Evolutionary conservation across 2,113 vertebrate genomes (phyloP), one percentile per base, ranked within the genome.

Genomic region (Pollachius pollachius): DNA sequence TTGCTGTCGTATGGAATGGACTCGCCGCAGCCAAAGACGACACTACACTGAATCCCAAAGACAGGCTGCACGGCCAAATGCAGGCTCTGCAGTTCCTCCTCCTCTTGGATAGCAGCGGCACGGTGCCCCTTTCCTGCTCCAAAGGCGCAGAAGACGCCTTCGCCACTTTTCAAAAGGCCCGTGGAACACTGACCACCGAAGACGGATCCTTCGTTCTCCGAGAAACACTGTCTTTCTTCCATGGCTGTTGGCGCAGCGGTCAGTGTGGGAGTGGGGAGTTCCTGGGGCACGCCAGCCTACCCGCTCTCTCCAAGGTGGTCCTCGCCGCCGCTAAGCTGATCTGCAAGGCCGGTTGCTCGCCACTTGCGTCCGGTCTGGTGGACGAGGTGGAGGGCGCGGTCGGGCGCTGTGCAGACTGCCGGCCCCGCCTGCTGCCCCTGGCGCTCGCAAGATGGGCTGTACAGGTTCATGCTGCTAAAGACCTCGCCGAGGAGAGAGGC

Each of bases 71-170:
- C 0, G 78, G 75, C 23, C 86, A 94, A n/a, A 69, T 96, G 62
- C 90, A 89, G 74, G 92, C 96, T 21, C 81, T 95, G 65, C 87
- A 88, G 21, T 97, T 97, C 76, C 89, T 95, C 11, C 81, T 94
- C 64, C 82, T 98, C 70, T 73, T 94, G 78, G 92, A 93, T 57
- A 71, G 82, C 16, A 86, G 79, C 52, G 70, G 21, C 15, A 2
- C 15, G 5, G 0, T 1, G 1, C 15, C 18, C 7, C 0, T 78
- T 67, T 3, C 83, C 16, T 41, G 87, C 75, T 86, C 74, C 71
- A 79, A 94, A 92, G 88, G 94, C 27, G 75, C 87, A 0, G 90
- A 91, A 0, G 90, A 94, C 0, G 79, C 87, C 0, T n/a, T 93
- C 1, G 17, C 60, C 15, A 75, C 92, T 4, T 96, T 92, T 63